Evolutionary conservation across 2,888 invertebrate genomes (phyloP).

Genomic region (Callosobruchus maculatus): DNA sequence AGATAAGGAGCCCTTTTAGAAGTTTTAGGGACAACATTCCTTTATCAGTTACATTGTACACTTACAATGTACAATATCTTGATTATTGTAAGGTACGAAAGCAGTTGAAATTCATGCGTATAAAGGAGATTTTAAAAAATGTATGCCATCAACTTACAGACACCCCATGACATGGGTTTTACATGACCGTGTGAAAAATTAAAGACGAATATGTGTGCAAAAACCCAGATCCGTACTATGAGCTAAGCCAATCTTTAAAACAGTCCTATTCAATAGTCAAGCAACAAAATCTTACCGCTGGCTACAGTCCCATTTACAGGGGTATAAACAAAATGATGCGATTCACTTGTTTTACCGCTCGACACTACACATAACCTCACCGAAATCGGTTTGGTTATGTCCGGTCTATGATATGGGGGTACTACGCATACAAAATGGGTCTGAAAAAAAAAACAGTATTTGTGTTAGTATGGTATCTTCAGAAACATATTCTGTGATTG

Average conservation of each 20-base stretch:
- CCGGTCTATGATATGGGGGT: conserved; percentile 69
- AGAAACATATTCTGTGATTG: too few species aligned
- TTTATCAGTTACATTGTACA: too few species aligned
- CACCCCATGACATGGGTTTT: not conserved
- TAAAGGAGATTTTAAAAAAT: too few species aligned
- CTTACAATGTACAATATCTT: too few species aligned
- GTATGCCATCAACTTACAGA: not conserved
- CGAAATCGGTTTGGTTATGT: conserved; percentile 66
- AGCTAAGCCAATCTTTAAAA: not conserved
- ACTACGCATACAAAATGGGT: conserved; percentile 85
- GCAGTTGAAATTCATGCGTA: too few species aligned
- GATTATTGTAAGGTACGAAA: too few species aligned
- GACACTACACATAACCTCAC: conserved; percentile 78
- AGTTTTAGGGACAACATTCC: too few species aligned
- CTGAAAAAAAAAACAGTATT: conserved; percentile 48
- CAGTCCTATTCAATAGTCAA: not conserved
- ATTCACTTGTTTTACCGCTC: conserved; percentile 82
- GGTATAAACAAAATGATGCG: conserved; percentile 79
- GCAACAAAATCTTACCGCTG: conserved; percentile 43
- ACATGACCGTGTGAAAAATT: not conserved
- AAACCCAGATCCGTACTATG: not conserved
- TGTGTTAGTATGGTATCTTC: not conserved
- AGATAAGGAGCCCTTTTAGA: too few species aligned
- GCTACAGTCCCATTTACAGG: conserved; percentile 52
- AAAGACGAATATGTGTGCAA: not conserved